Conservation (phyloP, 64 coral and sea anemone species). For the Stylophora pistillata region DNA sequence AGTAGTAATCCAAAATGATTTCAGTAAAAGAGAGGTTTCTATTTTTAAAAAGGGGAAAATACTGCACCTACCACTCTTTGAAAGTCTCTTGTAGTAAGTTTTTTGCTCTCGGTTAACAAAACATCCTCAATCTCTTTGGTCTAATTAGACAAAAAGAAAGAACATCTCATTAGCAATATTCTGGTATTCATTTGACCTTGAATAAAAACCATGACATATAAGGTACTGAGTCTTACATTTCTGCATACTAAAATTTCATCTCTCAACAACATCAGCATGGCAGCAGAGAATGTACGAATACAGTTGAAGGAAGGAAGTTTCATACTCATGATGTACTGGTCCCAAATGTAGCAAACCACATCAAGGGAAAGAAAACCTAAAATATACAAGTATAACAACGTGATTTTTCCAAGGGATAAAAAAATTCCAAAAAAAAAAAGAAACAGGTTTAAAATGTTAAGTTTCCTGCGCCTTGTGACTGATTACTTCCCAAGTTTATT, state of each 20-base stretch:
- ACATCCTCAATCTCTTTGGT: conserved; percentile 60
- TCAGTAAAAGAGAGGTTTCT: neutral
- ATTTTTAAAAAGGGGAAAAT: neutral
- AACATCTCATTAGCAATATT: neutral
- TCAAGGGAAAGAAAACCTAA: conserved; percentile 75
- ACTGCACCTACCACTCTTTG: conserved; percentile 52
- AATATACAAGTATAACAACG: neutral
- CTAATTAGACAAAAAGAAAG: neutral
- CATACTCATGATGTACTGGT: conserved; percentile 76
- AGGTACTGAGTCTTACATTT: conserved; percentile 63
- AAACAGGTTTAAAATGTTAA: too few species aligned
- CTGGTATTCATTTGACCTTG: too few species aligned
- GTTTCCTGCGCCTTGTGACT: too few species aligned
- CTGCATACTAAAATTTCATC: conserved; percentile 67
- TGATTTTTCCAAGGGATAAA: too few species aligned
- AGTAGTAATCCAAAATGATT: neutral
- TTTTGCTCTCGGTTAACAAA: conserved; percentile 44
- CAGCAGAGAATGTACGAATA: conserved; percentile 71
- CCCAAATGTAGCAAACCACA: conserved; percentile 92
- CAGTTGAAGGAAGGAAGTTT: conserved; percentile 57
- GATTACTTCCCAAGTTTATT: too few species aligned
- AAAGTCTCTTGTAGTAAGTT: conserved; percentile 62
- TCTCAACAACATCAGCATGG: conserved; percentile 63
- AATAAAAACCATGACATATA: neutral
- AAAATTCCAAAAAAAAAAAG: too few species aligned